Percentiles rank a stretch among this genome's conserved stretches.
Conservation (phyloP, 2,113 vertebrate genomes). For the Lepidothrix coronata region DNA sequence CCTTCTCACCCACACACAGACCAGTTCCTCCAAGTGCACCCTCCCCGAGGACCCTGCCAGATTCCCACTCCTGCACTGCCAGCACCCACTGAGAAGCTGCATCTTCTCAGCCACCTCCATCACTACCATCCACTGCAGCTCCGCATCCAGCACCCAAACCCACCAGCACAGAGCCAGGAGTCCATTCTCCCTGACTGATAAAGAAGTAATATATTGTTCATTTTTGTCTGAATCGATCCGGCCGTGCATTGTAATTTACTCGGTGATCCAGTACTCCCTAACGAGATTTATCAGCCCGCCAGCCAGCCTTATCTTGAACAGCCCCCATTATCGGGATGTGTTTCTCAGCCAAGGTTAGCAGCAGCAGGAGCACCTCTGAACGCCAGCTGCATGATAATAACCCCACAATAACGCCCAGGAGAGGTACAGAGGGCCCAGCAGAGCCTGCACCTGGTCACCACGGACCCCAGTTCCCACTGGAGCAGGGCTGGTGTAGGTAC, state of each 20-base stretch:
- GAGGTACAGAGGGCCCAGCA: accelerated
- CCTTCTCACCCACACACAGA: background rate
- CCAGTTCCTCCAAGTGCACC: background rate
- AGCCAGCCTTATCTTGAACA: slow-evolving; percentile 40
- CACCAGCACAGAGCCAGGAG: background rate
- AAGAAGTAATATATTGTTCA: slow-evolving; percentile 16
- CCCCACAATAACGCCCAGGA: background rate
- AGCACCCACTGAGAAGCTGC: background rate
- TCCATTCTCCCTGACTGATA: background rate
- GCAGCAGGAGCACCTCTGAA: background rate
- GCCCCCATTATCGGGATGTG: slow-evolving; percentile 21
- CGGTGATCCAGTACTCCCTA: background rate
- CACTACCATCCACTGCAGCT: background rate
- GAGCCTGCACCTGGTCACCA: background rate
- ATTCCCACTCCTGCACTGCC: background rate
- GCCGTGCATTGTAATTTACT: background rate
- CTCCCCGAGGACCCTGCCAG: accelerated
- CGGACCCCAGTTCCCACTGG: accelerated
- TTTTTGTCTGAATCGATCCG: background rate
- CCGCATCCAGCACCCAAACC: background rate
- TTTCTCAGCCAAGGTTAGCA: slow-evolving; percentile 52
- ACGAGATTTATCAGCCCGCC: slow-evolving; percentile 48
- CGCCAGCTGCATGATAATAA: background rate
- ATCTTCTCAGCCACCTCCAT: background rate
- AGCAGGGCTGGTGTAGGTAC: too few relatives aligned